Conservation (phyloP, 2,113 vertebrate genomes). For the Paramormyrops kingsleyae region DNA sequence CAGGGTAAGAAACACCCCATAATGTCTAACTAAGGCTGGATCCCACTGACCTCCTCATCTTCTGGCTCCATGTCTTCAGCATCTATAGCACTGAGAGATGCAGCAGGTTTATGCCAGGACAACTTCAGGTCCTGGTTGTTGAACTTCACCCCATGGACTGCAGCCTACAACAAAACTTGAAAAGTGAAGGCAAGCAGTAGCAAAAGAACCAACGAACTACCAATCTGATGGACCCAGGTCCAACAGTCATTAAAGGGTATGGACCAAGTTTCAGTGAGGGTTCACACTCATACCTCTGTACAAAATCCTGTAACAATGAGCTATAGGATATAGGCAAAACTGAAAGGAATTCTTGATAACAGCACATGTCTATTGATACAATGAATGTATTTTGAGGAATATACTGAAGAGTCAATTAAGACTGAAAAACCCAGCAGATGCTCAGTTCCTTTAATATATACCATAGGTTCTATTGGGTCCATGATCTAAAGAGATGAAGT, state of each 20-base stretch:
- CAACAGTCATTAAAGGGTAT: neutral
- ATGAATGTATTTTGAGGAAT: neutral
- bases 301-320: neutral
- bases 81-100: slow-evolving; percentile 63
- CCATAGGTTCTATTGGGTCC: neutral
- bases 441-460: neutral
- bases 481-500: neutral
- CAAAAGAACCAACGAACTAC: neutral
- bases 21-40: neutral
- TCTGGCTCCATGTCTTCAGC: slow-evolving; percentile 81
- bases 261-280: neutral
- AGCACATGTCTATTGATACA: neutral
- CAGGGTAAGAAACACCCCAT: neutral
- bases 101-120: slow-evolving; percentile 85
- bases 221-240: neutral
- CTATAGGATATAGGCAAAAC: neutral
- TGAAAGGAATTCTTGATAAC: neutral
- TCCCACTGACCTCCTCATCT: slow-evolving; percentile 78
- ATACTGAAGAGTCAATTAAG: neutral
- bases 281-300: neutral
- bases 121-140: slow-evolving; percentile 83
- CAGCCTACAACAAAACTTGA: slow-evolving; percentile 59
- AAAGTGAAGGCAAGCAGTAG: neutral
- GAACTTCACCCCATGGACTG: slow-evolving; percentile 79
- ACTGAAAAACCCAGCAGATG: neutral